These are phyloP conservation scores for Lophura swinhoii DNA, from an alignment of 2,797 vertebrate species.

Conservation along the genomic window DNA sequence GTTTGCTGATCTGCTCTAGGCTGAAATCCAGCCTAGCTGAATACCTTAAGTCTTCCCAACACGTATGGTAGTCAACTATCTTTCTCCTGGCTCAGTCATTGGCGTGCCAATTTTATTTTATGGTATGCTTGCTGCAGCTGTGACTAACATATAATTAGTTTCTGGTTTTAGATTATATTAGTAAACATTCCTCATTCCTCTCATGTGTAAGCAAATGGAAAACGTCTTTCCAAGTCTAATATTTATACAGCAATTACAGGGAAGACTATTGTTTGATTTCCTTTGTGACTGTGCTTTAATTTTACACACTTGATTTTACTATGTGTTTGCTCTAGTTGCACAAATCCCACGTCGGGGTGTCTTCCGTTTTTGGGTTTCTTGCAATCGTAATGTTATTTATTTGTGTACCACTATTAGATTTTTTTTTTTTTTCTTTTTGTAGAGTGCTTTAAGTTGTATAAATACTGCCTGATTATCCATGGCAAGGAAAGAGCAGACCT, in stretches of 20 bases:
- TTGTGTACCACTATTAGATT: background rate
- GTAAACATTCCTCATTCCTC: slow-evolving; percentile 8
- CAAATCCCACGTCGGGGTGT: slow-evolving; percentile 30
- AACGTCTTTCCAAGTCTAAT: background rate
- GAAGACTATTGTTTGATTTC: slow-evolving; percentile 9
- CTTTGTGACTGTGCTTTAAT: slow-evolving; percentile 37
- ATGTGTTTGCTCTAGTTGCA: slow-evolving; percentile 33
- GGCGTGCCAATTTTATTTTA: slow-evolving; percentile 60
- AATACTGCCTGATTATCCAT: slow-evolving; percentile 42
- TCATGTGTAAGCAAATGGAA: background rate
- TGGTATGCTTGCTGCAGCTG: slow-evolving; percentile 36
- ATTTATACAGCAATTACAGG: background rate
- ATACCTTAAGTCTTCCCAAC: background rate
- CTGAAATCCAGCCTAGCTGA: background rate
- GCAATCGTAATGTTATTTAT: background rate
- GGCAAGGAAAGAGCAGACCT: slow-evolving; percentile 9
- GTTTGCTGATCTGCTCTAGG: background rate
- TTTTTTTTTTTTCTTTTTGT: background rate
- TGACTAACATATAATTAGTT: slow-evolving; percentile 6
- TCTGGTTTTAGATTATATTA: background rate
- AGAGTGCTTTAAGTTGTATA: slow-evolving; percentile 27
- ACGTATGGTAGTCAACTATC: background rate
- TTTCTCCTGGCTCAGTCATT: background rate
- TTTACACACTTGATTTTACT: slow-evolving; percentile 1
- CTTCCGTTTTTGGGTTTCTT: slow-evolving; percentile 36